These are phyloP conservation scores for Orchesella flavescens DNA, from an alignment of 2,888 invertebrate species.

Conservation along the genomic window DNA sequence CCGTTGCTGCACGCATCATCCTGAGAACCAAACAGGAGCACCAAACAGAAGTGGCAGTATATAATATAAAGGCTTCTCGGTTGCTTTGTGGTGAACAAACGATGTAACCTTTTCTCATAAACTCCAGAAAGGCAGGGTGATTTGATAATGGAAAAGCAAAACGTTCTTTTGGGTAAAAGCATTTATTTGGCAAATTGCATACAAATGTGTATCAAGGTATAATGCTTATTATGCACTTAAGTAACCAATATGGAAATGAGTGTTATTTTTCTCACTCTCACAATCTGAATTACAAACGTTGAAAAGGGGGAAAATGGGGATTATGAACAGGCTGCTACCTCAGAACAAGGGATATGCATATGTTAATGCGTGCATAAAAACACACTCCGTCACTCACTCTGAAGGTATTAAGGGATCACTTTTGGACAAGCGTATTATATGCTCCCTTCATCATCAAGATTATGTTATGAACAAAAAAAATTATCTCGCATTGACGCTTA, in stretches of 20 bases:
- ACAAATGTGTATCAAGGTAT: neutral
- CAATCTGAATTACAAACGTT: too few relatives aligned
- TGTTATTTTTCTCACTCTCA: slow-evolving; percentile 8
- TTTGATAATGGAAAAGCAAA: neutral
- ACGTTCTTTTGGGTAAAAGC: neutral
- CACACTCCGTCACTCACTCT: slow-evolving; percentile 1
- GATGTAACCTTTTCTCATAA: too few relatives aligned
- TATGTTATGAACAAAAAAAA: slow-evolving; percentile 14
- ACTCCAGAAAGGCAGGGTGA: too few relatives aligned
- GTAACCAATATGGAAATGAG: slow-evolving; percentile 43
- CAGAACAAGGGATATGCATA: slow-evolving; percentile 40
- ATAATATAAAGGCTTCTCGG: too few relatives aligned
- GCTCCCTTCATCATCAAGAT: slow-evolving; percentile 20
- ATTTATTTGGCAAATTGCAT: neutral
- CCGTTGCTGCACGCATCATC: too few relatives aligned
- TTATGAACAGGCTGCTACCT: slow-evolving; percentile 60
- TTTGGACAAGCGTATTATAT: slow-evolving; percentile 52
- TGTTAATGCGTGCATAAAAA: slow-evolving; percentile 12
- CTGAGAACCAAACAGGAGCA: neutral
- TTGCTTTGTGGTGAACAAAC: too few relatives aligned
- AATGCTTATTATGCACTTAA: slow-evolving; percentile 33
- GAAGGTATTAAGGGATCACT: slow-evolving; percentile 54
- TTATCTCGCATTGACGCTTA: slow-evolving; percentile 14
- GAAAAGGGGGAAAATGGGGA: slow-evolving; percentile 31
- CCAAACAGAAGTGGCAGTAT: too few relatives aligned